Evolutionary conservation across 2,113 vertebrate species (phyloP), one percentile per base, ranked within the genome.

Genomic region (Excalfactoria chinensis): DNA sequence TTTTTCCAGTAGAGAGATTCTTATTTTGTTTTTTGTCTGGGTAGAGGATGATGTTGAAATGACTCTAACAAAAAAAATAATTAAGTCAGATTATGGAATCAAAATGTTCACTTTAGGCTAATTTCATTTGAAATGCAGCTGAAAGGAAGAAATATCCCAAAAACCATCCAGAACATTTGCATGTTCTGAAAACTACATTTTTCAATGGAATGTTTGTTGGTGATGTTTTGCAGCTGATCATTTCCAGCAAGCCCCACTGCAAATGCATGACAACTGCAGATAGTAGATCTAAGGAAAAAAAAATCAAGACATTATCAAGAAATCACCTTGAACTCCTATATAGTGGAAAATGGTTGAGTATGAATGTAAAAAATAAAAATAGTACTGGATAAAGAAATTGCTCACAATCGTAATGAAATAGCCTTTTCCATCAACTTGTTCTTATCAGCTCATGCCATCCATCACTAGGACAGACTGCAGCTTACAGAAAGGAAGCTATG

Each of bases 11-110:
- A 72, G 53, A 84, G 15, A 71, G 11, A 34, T 77, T 82, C 18
- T 82, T 69, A 8, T 10, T 92, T 90, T 94, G 19, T 70, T 94
- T 86, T 86, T 62, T 82, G 76, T 88, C 66, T 71, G 37, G 30
- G 41, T 26, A 76, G 17, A 41, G 15, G 18, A 87, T 51, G 32
- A 62, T 82, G 32, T 66, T 67, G 73, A 93, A 94, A 86, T 69
- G 69, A 51, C 8, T 86, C 25, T 88, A 90, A 88, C 41, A 21
- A 41, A 71, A 11, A 16, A 41, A 44, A 77, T 10, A 20, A 4
- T 30, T 55, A 49, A 78, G 49, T 84, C 28, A 62, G 76, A 58
- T 78, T 23, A 84, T 81, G 35, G 15, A 88, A 75, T 15, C 20
- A 64, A 74, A 88, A 66, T 34, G 58, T 86, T 81, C 22, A 16